Base-by-base conservation (phyloP, 2,888 invertebrate genomes). In the Diogma glabrata region DNA sequence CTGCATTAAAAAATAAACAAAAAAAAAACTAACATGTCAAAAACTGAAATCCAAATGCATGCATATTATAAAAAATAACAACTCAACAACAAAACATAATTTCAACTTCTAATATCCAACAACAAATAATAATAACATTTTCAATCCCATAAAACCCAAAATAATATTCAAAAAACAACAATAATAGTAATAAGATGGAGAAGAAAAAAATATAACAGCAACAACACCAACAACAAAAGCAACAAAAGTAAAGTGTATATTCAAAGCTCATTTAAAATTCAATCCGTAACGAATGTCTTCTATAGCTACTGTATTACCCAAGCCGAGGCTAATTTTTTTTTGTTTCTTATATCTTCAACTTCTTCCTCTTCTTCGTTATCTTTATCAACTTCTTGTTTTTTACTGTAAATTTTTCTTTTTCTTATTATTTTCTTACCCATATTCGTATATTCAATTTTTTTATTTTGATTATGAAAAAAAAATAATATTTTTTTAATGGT, bases 241-340 rank as follows among this genome's bases (percentile, higher is more conserved):
- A n/a, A n/a, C n/a, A n/a, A n/a, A n/a, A n/a, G n/a, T n/a, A n/a
- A n/a, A n/a, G n/a, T n/a, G n/a, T n/a, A n/a, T n/a, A 22, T 43
- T 23, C 14, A 23, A 43, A 55, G 56, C 53, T 56, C 55, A 55
- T 55, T 56, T 56, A 54, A 52, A 55, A 55, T 56, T 55, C 56
- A 56, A 56, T 55, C 54, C 56, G 54, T 55, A 56, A 56, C 56
- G 55, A 56, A 56, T 56, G 52, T 52, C 52, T 47, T 38, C 50
- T 43, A 17, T 28, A 47, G 56, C 56, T 56, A 56, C 56, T 50
- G 56, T 53, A 51, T 56, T 56, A 56, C 56, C 47, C 56, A 47
- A 47, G 26, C 47, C 47, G 47, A 47, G 30, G 26, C 47, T 47
- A 47, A 47, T 47, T 47, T 47, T 16, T 3, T 24, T 26, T 26